phyloP scores from a whole-genome alignment of 1,140 invertebrate species.

The Bombus picipes region DNA sequence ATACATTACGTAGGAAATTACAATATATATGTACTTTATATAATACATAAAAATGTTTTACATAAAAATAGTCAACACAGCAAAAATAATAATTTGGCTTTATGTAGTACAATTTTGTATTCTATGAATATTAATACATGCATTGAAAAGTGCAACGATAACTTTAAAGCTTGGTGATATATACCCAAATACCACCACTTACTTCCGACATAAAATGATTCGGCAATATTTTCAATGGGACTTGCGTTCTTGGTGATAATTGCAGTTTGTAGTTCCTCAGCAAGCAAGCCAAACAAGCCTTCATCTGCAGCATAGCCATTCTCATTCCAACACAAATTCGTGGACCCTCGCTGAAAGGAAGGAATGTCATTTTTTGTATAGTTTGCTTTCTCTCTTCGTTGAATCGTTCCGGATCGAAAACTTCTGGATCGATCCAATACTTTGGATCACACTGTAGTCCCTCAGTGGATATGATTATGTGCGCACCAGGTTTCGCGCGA shows the following conservation, averaged over 20 bases:
- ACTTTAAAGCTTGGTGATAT: not conserved
- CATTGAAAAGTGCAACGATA: no score
- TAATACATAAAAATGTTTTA: not conserved
- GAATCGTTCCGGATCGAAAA: conserved; percentile 88
- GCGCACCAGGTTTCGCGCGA: conserved; percentile 45
- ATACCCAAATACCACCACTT: conserved; percentile 59
- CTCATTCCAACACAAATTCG: conserved; percentile 84
- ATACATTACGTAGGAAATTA: no score
- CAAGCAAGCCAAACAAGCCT: conserved; percentile 50
- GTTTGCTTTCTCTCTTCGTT: conserved; percentile 72
- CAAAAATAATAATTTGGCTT: no score
- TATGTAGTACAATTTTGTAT: not conserved
- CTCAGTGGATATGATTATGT: conserved; percentile 75
- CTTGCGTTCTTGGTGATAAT: conserved; percentile 46
- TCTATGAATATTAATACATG: no score
- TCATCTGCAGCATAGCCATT: conserved; percentile 59
- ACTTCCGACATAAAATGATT: not conserved
- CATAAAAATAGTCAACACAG: rapidly evolving
- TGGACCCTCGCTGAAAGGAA: conserved; percentile 85
- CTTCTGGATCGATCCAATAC: conserved; percentile 82
- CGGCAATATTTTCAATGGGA: conserved; percentile 47
- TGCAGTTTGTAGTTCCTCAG: conserved; percentile 61
- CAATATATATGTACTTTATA: no score
- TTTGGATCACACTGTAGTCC: conserved; percentile 78
- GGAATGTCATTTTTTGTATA: conserved; percentile 74